phyloP scores from a whole-genome alignment of 2,888 invertebrate species.

The Harpagoxenus sublaevis region DNA sequence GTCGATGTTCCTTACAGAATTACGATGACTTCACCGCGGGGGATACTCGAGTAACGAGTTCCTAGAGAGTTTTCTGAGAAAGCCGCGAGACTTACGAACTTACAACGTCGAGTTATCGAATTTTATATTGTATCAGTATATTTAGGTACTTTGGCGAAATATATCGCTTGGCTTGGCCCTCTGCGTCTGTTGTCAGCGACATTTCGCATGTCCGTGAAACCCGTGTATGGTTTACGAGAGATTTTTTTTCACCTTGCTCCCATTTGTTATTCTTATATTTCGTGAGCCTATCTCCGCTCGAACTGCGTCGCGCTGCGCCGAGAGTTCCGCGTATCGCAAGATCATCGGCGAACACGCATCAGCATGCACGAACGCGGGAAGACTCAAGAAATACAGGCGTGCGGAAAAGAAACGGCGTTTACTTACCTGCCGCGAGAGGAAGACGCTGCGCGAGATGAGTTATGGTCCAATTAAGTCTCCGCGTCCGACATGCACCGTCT shows the following conservation, averaged over 20 bases:
- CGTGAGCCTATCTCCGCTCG: not conserved
- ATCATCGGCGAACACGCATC: constrained; percentile 52
- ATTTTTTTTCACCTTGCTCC: not conserved
- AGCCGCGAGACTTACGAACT: not conserved
- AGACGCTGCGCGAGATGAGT: constrained; percentile 35
- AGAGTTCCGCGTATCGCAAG: constrained; percentile 56
- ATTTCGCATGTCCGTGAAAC: not conserved
- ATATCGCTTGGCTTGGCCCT: not conserved
- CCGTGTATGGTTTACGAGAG: not conserved
- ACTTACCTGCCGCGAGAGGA: constrained; percentile 18
- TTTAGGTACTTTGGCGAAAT: not conserved
- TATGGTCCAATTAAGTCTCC: constrained; percentile 57
- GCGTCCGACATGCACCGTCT: constrained; percentile 35
- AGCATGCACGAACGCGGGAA: constrained; percentile 1
- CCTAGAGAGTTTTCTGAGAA: no score
- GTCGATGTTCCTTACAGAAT: constrained; percentile 6
- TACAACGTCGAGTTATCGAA: not conserved
- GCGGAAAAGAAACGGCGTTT: constrained; percentile 30
- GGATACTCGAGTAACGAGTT: not conserved
- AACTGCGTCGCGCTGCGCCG: constrained; percentile 20
- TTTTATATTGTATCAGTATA: not conserved
- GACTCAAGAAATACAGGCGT: not conserved
- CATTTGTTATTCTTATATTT: not conserved
- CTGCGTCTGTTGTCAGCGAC: not conserved
- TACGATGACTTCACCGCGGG: not conserved